These are phyloP conservation scores for Lagorchestes hirsutus DNA, from an alignment of 2,797 vertebrate genomes.

Conservation along the genomic window DNA sequence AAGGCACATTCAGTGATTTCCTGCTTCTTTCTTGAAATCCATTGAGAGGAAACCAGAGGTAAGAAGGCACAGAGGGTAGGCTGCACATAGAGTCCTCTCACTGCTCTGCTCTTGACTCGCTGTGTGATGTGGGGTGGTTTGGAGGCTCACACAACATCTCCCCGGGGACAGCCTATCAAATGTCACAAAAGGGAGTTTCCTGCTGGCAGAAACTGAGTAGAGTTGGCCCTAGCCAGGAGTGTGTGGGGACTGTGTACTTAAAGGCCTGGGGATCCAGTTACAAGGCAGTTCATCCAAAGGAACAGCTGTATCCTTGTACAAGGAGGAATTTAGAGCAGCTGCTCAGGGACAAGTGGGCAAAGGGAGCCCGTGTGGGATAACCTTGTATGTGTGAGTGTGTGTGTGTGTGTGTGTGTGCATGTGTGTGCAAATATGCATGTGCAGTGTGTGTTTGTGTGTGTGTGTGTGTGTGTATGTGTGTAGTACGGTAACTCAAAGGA, in stretches of 20 bases:
- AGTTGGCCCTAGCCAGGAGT: background rate
- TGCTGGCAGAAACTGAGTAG: background rate
- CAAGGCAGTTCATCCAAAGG: background rate
- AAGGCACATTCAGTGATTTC: background rate
- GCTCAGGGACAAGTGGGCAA: background rate
- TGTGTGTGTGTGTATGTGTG: background rate
- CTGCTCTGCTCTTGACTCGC: background rate
- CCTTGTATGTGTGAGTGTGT: background rate
- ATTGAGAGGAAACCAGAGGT: background rate
- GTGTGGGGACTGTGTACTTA: background rate
- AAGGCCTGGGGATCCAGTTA: background rate
- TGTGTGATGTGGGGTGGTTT: background rate
- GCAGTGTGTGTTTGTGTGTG: background rate
- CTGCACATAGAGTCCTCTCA: background rate
- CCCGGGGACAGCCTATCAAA: constrained; percentile 19
- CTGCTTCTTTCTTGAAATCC: background rate
- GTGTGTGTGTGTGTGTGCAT: background rate
- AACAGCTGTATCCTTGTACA: background rate
- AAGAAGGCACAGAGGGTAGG: background rate
- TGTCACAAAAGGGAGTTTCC: constrained; percentile 21
- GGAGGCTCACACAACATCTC: background rate
- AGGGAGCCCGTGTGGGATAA: background rate
- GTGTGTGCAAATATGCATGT: background rate
- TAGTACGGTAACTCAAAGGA: background rate
- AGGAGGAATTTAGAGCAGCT: background rate